Evolutionary conservation across 2,888 invertebrate species (phyloP).

Genomic region (Ecdyonurus torrentis): DNA sequence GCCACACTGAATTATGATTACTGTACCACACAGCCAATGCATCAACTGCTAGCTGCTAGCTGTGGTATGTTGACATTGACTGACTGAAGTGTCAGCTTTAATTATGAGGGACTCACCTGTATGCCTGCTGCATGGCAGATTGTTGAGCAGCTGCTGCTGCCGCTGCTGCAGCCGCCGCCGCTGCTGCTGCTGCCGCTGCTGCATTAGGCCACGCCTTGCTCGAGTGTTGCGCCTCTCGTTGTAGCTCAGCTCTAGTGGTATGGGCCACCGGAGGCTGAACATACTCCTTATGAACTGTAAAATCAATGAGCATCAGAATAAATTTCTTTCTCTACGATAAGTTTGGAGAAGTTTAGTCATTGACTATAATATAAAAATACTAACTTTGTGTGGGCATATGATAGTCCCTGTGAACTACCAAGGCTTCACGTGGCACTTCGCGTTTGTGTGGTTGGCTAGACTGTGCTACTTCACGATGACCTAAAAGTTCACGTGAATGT

Average conservation of each 20-base stretch:
- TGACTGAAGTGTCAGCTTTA: not conserved
- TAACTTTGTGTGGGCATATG: slow-evolving; percentile 13
- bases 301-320: no score
- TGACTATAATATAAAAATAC: no score
- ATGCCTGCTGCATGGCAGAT: slow-evolving; percentile 30
- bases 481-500: slow-evolving; percentile 20
- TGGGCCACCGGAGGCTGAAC: slow-evolving; percentile 41
- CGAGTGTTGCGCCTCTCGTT: slow-evolving; percentile 8
- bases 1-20: no score
- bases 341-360: no score
- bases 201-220: slow-evolving; percentile 7
- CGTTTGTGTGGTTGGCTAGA: slow-evolving; percentile 13
- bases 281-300: slow-evolving; percentile 33
- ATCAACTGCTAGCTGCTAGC: no score
- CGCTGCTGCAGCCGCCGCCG: slow-evolving; percentile 9
- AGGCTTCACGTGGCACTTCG: slow-evolving; percentile 7
- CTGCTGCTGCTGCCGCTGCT: slow-evolving; percentile 31
- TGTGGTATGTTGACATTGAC: no score
- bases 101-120: slow-evolving; percentile 24
- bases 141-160: slow-evolving; percentile 28
- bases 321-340: no score
- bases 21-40: no score
- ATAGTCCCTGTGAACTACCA: slow-evolving; percentile 14
- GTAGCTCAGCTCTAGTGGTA: slow-evolving; percentile 5
- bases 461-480: not conserved